These are phyloP conservation scores for Vidua chalybeata DNA, from an alignment of 2,113 vertebrate species.

Conservation along the genomic window DNA sequence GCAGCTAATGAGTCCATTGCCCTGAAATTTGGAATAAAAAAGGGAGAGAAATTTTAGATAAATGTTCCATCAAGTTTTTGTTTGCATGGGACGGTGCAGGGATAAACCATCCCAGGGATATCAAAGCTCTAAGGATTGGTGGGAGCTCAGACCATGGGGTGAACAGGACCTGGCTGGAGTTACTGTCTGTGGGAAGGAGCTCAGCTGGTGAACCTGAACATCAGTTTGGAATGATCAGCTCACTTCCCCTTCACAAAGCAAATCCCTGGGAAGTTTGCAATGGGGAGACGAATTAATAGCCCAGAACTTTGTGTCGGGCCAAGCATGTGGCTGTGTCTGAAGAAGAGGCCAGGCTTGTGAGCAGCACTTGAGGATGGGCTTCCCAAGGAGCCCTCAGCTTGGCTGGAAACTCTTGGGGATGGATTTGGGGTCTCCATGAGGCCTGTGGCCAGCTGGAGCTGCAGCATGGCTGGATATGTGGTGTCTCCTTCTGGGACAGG, in stretches of 20 bases:
- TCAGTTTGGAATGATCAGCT: not conserved
- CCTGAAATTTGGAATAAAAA: not conserved
- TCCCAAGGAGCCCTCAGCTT: not conserved
- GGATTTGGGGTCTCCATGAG: not conserved
- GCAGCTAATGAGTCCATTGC: not conserved
- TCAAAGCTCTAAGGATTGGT: not conserved
- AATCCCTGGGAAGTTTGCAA: not conserved
- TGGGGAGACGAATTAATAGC: not conserved
- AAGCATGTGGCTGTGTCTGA: not conserved
- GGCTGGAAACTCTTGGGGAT: not conserved
- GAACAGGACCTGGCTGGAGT: not conserved
- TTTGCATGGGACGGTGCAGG: rapidly evolving
- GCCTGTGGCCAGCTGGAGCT: not conserved
- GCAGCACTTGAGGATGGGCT: not conserved
- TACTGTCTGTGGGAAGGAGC: not conserved
- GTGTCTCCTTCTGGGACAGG: rapidly evolving
- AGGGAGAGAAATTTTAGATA: not conserved
- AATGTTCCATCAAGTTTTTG: not conserved
- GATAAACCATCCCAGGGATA: not conserved
- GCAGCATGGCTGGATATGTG: not conserved
- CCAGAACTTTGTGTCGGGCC: not conserved
- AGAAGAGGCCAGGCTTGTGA: not conserved
- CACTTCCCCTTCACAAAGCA: not conserved
- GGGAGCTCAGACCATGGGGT: not conserved
- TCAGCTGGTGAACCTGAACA: not conserved